Base-by-base conservation (phyloP, 2,113 vertebrate genomes). In the Petrocephalus zakoni region DNA sequence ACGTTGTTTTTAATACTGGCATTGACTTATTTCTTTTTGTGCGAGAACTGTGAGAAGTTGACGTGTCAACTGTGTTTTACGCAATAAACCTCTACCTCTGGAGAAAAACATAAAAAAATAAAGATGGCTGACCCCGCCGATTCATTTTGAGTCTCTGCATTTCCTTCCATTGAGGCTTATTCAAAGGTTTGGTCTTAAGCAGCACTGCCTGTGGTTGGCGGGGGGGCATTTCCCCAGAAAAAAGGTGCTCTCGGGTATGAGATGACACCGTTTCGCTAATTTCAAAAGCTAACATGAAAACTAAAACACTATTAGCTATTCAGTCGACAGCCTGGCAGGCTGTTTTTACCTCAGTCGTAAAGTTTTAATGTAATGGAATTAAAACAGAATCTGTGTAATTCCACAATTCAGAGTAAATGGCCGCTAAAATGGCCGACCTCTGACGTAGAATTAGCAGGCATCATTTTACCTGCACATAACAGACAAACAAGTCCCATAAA, bases 41-140 rank as follows among this genome's bases (percentile, higher is more conserved):
- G 42, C 3, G 42, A 42, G 42, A 42, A 42, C 93, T 95, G 95
- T 97, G 96, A 96, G 94, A 96, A 94, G 61, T 93, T 96, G 95
- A 96, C 94, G 95, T 96, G 96, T 97, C 95, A 97, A 96, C 96
- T 94, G 94, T 97, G 95, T 97, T 97, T 97, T 96, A 95, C 93
- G 94, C 96, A 97, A 97, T 97, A 97, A 97, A 95, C 94, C 95
- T 97, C 96, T 96, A 96, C 96, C 97, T 97, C 96, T 95, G 94
- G 83, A 78, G 94, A 90, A 72, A 68, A 68, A 29, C 61, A 25
- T 25, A 61, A 21, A 56, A 68, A 88, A 90, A 91, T 94, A 91
- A 89, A 91, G 2, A 88, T 85, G 88, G 37, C 25, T 4, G 75
- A 47, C 58, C 86, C 53, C 6, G 58, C 83, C 89, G 52, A 93